A percentile compares a stretch with the other conserved stretches of the same genome.
Conservation (phyloP, 2,888 invertebrate genomes). For the Athetis lepigone region DNA sequence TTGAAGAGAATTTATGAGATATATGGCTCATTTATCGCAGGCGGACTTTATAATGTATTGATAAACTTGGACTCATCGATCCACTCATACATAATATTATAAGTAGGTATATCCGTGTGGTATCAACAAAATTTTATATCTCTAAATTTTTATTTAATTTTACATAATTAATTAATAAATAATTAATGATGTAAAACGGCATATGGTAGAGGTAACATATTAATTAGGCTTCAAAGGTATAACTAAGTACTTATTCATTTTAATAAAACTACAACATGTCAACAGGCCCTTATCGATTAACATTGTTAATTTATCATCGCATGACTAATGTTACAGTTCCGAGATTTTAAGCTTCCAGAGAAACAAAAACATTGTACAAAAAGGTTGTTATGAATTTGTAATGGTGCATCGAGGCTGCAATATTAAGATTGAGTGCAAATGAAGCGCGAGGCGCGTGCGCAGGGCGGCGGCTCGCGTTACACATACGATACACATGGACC, state of each 20-base stretch:
- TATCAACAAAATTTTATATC: no score
- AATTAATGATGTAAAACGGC: neutral
- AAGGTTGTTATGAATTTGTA: constrained; percentile 82
- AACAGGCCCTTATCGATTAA: constrained; percentile 26
- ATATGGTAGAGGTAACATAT: neutral
- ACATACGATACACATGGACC: constrained; percentile 67
- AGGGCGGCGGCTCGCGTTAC: constrained; percentile 77
- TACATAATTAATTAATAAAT: no score
- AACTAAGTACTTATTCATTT: neutral
- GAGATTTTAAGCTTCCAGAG: constrained; percentile 66
- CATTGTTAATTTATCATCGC: constrained; percentile 52
- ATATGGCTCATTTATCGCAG: constrained; percentile 69
- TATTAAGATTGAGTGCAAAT: constrained; percentile 89
- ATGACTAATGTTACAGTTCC: constrained; percentile 65
- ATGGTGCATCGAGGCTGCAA: constrained; percentile 86
- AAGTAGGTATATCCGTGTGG: constrained; percentile 37
- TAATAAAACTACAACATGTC: constrained; percentile 21
- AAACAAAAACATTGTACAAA: constrained; percentile 76
- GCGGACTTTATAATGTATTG: constrained; percentile 61
- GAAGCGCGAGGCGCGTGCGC: constrained; percentile 86
- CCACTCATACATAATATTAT: no score
- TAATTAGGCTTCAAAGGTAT: neutral
- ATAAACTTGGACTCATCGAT: constrained; percentile 50
- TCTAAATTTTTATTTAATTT: no score
- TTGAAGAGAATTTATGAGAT: constrained; percentile 70